phyloP scores from a whole-genome alignment of 2,113 vertebrate species.

The Chascanopsetta lugubris region DNA sequence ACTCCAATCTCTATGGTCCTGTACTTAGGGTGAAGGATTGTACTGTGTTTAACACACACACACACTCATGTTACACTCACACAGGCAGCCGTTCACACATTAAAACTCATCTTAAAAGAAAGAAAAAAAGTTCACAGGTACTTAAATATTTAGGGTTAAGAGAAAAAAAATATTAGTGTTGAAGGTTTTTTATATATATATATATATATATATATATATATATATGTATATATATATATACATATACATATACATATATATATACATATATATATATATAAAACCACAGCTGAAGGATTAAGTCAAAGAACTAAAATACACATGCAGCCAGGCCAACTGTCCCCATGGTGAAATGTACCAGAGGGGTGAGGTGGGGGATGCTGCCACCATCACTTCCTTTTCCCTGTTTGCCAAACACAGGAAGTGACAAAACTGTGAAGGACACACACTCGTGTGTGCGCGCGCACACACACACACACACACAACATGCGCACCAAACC shows the following conservation, averaged over 20 bases:
- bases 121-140: slow-evolving; percentile 72
- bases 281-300: slow-evolving; percentile 60
- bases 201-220: too few species aligned
- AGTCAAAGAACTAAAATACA: slow-evolving; percentile 58
- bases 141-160: slow-evolving; percentile 78
- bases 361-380: background rate
- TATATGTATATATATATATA: too few species aligned
- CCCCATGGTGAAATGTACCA: slow-evolving; percentile 40
- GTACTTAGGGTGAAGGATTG: slow-evolving; percentile 20
- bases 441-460: slow-evolving; percentile 4
- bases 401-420: slow-evolving; percentile 58
- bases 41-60: slow-evolving; percentile 32
- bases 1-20: slow-evolving; percentile 14
- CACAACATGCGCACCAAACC: background rate
- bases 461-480: slow-evolving; percentile 1
- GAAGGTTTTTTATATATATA: too few species aligned
- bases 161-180: slow-evolving; percentile 76
- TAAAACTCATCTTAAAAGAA: slow-evolving; percentile 59
- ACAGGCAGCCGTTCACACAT: slow-evolving; percentile 32
- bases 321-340: slow-evolving; percentile 61
- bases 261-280: too few species aligned
- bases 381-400: slow-evolving; percentile 37
- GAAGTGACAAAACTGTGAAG: slow-evolving; percentile 15
- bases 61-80: slow-evolving; percentile 13
- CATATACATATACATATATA: too few species aligned